Conservation (phyloP, 2,797 vertebrate species). For the Leuciscus waleckii region DNA sequence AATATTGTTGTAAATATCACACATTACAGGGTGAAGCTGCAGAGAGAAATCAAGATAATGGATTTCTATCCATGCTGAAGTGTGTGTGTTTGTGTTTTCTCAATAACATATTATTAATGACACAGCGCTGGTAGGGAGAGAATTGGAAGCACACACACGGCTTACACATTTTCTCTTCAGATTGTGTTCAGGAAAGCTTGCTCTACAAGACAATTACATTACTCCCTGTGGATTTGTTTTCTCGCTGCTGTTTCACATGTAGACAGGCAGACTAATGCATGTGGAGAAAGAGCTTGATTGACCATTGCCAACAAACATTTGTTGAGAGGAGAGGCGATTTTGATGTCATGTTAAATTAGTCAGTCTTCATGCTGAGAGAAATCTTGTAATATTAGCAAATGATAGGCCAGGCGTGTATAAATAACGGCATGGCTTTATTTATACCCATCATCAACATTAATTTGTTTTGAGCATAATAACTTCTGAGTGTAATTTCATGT, state of each 20-base stretch:
- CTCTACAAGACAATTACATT: conserved; percentile 48
- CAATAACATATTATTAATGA: conserved; percentile 50
- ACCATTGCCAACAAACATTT: conserved; percentile 53
- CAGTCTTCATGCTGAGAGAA: conserved; percentile 39
- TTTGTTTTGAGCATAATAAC: conserved; percentile 9
- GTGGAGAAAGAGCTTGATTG: conserved; percentile 52
- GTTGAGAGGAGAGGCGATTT: conserved; percentile 46
- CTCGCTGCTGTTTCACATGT: conserved; percentile 35
- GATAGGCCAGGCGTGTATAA: conserved; percentile 34
- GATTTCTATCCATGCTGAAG: conserved; percentile 24
- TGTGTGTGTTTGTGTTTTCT: conserved; percentile 53
- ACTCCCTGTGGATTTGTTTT: conserved; percentile 51
- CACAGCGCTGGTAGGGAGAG: conserved; percentile 33
- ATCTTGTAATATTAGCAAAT: conserved; percentile 24
- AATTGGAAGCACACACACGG: conserved; percentile 39
- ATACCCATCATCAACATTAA: conserved; percentile 2
- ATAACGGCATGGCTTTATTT: conserved; percentile 33
- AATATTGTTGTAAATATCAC: conserved; percentile 30
- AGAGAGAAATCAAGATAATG: conserved; percentile 20
- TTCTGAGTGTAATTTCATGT: conserved; percentile 20
- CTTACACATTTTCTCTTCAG: conserved; percentile 45
- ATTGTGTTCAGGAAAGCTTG: conserved; percentile 54
- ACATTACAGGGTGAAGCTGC: conserved; percentile 21
- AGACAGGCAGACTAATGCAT: conserved; percentile 46
- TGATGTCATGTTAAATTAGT: conserved; percentile 51